Conservation (phyloP, 2,797 vertebrate species). For the Pseudochromis fuscus region DNA sequence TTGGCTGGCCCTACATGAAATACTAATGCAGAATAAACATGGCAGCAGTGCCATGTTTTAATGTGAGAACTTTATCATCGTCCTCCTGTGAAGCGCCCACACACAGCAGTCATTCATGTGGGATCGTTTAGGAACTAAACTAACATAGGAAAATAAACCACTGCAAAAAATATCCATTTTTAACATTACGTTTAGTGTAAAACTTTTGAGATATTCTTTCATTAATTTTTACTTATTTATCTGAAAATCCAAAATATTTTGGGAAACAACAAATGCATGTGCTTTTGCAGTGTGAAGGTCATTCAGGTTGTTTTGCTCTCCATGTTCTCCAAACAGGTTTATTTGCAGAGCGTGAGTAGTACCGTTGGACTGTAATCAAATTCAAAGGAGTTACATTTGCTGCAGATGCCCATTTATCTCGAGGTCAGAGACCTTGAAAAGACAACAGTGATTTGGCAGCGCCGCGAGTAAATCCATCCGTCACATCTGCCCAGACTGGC, state of each 20-base stretch:
- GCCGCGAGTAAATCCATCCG: slow-evolving; percentile 54
- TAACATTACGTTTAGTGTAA: neutral
- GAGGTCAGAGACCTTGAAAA: slow-evolving; percentile 64
- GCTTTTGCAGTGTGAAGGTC: slow-evolving; percentile 16
- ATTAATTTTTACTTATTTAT: neutral
- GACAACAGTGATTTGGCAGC: slow-evolving; percentile 62
- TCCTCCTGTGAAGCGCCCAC: slow-evolving; percentile 3
- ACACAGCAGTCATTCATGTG: slow-evolving; percentile 45
- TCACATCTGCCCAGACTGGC: slow-evolving; percentile 62
- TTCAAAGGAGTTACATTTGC: slow-evolving; percentile 46
- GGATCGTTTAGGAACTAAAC: slow-evolving; percentile 19
- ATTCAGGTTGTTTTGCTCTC: slow-evolving; percentile 23
- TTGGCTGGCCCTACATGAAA: slow-evolving; percentile 34
- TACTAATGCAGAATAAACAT: slow-evolving; percentile 45
- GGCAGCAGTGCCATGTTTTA: slow-evolving; percentile 21
- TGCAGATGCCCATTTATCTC: slow-evolving; percentile 65
- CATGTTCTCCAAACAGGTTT: slow-evolving; percentile 51
- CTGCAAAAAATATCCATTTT: slow-evolving; percentile 2
- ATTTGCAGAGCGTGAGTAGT: slow-evolving; percentile 55
- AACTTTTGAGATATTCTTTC: neutral
- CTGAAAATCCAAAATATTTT: neutral
- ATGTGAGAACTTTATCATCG: slow-evolving; percentile 39
- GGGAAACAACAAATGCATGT: neutral
- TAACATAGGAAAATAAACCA: slow-evolving; percentile 22
- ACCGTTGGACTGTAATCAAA: slow-evolving; percentile 51